Conservation (phyloP, 1,140 invertebrate species). For the Pentalonia nigronervosa region DNA sequence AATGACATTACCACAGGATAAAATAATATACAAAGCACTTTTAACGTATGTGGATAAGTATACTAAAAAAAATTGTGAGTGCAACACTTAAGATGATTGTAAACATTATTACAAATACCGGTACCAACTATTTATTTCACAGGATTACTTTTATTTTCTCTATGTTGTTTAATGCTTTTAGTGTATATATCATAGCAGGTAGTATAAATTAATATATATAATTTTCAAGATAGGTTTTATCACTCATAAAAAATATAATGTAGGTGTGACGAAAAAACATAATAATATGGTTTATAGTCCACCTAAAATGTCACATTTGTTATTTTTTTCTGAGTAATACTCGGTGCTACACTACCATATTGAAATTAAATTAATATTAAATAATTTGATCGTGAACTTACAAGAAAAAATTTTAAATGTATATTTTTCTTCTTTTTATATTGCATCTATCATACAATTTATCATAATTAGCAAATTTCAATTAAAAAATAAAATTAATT, state of each 20-base stretch:
- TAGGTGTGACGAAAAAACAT: background rate
- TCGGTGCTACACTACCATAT: background rate
- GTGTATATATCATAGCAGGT: background rate
- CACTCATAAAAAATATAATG: background rate
- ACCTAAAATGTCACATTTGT: background rate
- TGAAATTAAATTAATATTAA: background rate
- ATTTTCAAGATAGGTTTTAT: background rate
- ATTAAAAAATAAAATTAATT: background rate
- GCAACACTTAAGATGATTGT: background rate
- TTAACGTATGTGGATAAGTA: background rate
- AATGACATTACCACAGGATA: background rate
- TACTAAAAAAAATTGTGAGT: background rate
- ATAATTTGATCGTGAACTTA: background rate
- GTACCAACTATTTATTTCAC: background rate
- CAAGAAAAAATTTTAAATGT: background rate
- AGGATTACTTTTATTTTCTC: background rate
- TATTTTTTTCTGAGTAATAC: background rate
- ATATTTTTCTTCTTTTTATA: background rate
- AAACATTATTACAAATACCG: background rate
- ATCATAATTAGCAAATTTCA: background rate
- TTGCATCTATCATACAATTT: background rate
- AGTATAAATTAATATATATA: background rate
- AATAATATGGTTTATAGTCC: background rate
- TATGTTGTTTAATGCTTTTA: background rate
- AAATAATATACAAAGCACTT: background rate